These are phyloP conservation scores for Proisotoma minuta DNA, from an alignment of 2,888 invertebrate species.

Conservation along the genomic window DNA sequence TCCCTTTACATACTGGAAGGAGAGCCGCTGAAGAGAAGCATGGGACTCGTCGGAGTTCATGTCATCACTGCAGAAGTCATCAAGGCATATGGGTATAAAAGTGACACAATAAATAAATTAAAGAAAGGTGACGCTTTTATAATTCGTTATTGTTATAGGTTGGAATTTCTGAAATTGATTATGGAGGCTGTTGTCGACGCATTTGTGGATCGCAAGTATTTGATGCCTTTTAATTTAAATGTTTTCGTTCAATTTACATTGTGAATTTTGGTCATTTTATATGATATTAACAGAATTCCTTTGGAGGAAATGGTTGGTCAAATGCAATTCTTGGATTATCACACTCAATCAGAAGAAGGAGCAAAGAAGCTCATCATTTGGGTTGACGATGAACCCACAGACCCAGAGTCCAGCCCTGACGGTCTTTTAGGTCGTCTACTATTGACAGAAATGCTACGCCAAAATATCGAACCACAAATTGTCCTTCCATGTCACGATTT, in stretches of 20 bases:
- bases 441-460: background rate
- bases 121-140: background rate
- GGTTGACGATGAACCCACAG: background rate
- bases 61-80: background rate
- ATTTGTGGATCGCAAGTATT: background rate
- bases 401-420: background rate
- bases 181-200: background rate
- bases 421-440: background rate
- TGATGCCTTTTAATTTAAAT: background rate
- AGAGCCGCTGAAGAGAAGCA: background rate
- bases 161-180: background rate
- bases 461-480: background rate
- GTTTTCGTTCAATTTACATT: background rate
- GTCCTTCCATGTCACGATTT: background rate
- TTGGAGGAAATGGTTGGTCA: background rate
- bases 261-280: too few species aligned
- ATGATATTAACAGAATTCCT: background rate
- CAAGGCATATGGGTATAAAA: background rate
- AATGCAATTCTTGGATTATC: background rate
- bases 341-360: background rate
- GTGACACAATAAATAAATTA: background rate
- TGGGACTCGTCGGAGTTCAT: too few species aligned
- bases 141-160: background rate
- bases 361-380: background rate
- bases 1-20: background rate